Base-by-base conservation (phyloP, 2,888 invertebrate genomes). In the Megastigmus dorsalis region DNA sequence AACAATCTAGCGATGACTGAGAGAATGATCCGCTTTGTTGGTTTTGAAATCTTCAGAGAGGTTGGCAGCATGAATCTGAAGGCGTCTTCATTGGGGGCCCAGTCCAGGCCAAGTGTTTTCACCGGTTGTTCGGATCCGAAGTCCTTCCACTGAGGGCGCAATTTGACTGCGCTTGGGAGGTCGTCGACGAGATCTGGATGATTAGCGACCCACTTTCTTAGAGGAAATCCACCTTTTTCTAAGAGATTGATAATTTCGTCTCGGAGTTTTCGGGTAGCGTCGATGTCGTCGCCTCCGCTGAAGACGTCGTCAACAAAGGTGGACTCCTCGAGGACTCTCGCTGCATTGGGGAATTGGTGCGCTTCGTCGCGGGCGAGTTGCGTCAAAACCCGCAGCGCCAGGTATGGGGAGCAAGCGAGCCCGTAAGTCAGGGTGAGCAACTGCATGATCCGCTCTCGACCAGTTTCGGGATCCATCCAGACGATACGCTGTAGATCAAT, bases 291-390 rank as follows among this genome's bases (percentile, higher is more conserved):
- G 10, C 30, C 48, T 20, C 63, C 63, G 0, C 23, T 28, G 15
- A 48, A 20, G 15, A 63, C 6, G 45, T 63, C 63, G 50, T 63
- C 63, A 10, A 63, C 63, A 38, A 54, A 66, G 20, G 28, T 36
- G 36, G 36, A 36, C 1, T 54, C 52, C 15, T 23, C 3, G 1
- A 26, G 18, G 4, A 54, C 13, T 9, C 20, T 20, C 9, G 18
- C 20, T 23, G 23, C 38, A 7, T 5, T 36, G 36, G 5, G 4
- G 36, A 52, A 66, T 5, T 23, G 18, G 9, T 50, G 38, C 0
- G 48, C 52, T n/a, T 66, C 66, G 36, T 66, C 66, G 6, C 18
- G 18, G n/a, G 26, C 59, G 6, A 59, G 26, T 26, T 62, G 62
- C n/a, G 1, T 6, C 3, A 62, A 30, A 2, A 28, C 28, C 15